A percentile compares a stretch with the other conserved stretches of the same genome.
These are phyloP conservation scores for Colostygia pectinataria DNA, from an alignment of 2,888 invertebrate genomes.

Conservation along the genomic window DNA sequence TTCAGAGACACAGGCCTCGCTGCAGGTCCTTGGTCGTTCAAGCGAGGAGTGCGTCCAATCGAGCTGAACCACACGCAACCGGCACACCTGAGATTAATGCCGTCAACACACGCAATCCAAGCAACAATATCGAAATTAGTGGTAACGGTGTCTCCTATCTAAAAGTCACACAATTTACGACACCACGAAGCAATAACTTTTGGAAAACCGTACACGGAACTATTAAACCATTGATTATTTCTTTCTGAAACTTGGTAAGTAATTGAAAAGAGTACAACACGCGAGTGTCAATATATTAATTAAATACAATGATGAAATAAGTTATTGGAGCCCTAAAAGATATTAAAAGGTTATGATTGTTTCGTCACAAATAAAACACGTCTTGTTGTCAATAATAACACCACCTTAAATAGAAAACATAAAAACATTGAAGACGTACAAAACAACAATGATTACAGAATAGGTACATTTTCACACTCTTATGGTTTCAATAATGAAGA, in stretches of 20 bases:
- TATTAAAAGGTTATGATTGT: too few species aligned
- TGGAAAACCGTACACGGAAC: constrained; percentile 24
- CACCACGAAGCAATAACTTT: constrained; percentile 18
- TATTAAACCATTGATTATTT: constrained; percentile 16
- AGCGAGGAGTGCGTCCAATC: constrained; percentile 52
- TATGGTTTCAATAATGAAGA: not conserved
- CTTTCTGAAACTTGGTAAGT: too few species aligned
- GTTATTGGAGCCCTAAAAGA: too few species aligned
- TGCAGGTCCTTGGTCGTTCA: constrained; percentile 43
- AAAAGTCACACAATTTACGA: constrained; percentile 23
- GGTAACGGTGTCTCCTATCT: constrained; percentile 43
- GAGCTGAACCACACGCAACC: constrained; percentile 56
- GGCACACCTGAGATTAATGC: constrained; percentile 46
- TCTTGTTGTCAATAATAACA: too few species aligned
- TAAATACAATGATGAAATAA: too few species aligned
- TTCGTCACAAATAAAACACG: too few species aligned
- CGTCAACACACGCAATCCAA: constrained; percentile 52
- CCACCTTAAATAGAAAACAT: too few species aligned
- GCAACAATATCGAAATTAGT: constrained; percentile 47
- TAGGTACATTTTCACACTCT: too few species aligned
- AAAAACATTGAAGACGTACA: too few species aligned
- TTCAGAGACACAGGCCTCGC: constrained; percentile 2
- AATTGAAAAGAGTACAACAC: too few species aligned
- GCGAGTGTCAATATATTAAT: too few species aligned
- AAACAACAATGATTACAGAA: too few species aligned